A percentile compares a stretch with the other conserved stretches of the same genome.
Conservation (phyloP, 1,140 invertebrate species). For the Nomia melanderi region DNA sequence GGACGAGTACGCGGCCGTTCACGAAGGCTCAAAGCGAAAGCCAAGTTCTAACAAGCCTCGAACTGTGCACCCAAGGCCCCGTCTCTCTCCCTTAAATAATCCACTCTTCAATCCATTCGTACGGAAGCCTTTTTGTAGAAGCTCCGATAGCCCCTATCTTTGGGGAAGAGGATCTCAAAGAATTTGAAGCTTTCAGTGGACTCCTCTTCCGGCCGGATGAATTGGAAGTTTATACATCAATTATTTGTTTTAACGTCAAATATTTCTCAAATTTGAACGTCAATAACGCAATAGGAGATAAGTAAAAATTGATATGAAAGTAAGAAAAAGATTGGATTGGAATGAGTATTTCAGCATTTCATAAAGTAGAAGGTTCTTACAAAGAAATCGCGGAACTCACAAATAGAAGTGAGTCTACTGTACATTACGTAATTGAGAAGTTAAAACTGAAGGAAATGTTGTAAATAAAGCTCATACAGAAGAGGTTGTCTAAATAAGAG, state of each 20-base stretch:
- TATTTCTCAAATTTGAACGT: no score
- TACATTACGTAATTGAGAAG: no score
- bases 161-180: constrained; percentile 21
- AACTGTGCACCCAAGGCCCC: constrained; percentile 43
- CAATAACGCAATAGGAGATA: no score
- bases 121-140: constrained; percentile 52
- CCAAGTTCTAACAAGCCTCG: constrained; percentile 68
- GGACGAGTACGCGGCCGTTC: constrained; percentile 26
- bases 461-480: no score
- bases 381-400: no score
- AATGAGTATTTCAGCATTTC: no score
- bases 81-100: constrained; percentile 67
- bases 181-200: constrained; percentile 37
- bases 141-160: constrained; percentile 39
- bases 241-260: neutral
- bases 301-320: neutral
- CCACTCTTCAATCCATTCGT: constrained; percentile 57
- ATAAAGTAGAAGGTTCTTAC: no score
- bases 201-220: neutral
- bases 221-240: neutral
- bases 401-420: no score
- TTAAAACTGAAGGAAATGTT: no score
- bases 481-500: no score
- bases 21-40: constrained; percentile 60
- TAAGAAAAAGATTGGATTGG: neutral